These are phyloP conservation scores for Zaprionus africanus DNA, from an alignment of 1,140 invertebrate species.

Conservation along the genomic window DNA sequence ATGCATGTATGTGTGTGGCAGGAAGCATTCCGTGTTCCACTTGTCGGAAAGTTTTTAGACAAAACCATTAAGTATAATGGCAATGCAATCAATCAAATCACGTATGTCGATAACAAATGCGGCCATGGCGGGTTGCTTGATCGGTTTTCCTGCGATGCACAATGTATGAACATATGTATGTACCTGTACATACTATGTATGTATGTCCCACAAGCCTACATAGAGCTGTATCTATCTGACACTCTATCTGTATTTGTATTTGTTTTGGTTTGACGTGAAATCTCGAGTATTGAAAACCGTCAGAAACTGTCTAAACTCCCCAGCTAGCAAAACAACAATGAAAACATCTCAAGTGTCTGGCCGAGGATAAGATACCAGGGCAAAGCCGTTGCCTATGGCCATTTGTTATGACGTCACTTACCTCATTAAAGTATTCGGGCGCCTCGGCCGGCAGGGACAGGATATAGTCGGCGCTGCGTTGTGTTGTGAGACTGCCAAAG, in stretches of 20 bases:
- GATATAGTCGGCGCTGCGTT: constrained; percentile 86
- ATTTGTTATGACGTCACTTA: constrained; percentile 64
- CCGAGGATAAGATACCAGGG: constrained; percentile 67
- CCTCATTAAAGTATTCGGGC: constrained; percentile 86
- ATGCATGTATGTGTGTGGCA: constrained; percentile 24
- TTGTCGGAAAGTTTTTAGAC: constrained; percentile 75
- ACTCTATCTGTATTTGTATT: constrained; percentile 18
- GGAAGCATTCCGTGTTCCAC: constrained; percentile 57
- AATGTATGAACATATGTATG: not conserved
- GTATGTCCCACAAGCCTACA: not conserved
- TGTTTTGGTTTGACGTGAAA: constrained; percentile 59
- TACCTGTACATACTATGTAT: not conserved
- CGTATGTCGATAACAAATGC: constrained; percentile 29
- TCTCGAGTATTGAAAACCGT: constrained; percentile 63
- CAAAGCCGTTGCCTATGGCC: constrained; percentile 7
- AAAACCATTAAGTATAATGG: constrained; percentile 48
- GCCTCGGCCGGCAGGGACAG: constrained; percentile 85
- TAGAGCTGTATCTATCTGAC: not conserved
- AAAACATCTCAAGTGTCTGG: constrained; percentile 62
- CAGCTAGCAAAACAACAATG: constrained; percentile 34
- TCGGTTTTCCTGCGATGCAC: not conserved
- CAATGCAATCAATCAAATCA: constrained; percentile 69
- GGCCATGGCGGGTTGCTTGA: constrained; percentile 33
- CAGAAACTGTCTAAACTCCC: constrained; percentile 34
- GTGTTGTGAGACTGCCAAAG: constrained; percentile 85